These are phyloP conservation scores for Manis javanica DNA, from an alignment of 2,797 vertebrate genomes.

Conservation along the genomic window DNA sequence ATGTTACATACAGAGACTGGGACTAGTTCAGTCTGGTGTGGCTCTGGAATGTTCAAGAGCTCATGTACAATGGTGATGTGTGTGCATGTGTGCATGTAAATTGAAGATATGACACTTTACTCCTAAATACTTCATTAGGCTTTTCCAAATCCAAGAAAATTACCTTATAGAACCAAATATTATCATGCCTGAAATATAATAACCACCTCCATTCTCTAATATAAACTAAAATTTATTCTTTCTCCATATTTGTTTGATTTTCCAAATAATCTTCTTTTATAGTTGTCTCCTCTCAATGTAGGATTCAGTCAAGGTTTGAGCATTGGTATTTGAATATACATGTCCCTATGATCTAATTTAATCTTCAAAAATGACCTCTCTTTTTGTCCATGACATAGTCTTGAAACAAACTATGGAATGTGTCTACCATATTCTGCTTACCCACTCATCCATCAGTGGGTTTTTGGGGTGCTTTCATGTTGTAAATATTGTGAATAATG, in stretches of 20 bases:
- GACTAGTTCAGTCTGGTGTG: neutral
- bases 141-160: neutral
- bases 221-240: neutral
- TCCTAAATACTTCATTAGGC: neutral
- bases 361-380: neutral
- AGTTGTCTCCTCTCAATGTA: neutral
- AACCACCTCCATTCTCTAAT: neutral
- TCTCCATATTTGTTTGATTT: neutral
- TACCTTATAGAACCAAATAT: neutral
- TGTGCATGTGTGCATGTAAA: neutral
- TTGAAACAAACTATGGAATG: neutral
- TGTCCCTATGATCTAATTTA: neutral
- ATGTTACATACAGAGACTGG: too few species aligned
- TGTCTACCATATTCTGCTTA: neutral
- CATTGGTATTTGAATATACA: neutral
- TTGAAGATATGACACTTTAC: neutral
- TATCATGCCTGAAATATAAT: neutral
- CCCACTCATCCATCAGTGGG: neutral
- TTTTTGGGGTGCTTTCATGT: neutral
- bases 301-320: neutral
- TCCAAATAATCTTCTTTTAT: neutral
- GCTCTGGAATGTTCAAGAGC: neutral
- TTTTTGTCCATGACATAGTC: neutral
- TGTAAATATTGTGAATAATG: neutral
- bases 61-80: neutral